These are phyloP conservation scores for Serilophus lunatus DNA, from an alignment of 2,113 vertebrate species.

Conservation along the genomic window DNA sequence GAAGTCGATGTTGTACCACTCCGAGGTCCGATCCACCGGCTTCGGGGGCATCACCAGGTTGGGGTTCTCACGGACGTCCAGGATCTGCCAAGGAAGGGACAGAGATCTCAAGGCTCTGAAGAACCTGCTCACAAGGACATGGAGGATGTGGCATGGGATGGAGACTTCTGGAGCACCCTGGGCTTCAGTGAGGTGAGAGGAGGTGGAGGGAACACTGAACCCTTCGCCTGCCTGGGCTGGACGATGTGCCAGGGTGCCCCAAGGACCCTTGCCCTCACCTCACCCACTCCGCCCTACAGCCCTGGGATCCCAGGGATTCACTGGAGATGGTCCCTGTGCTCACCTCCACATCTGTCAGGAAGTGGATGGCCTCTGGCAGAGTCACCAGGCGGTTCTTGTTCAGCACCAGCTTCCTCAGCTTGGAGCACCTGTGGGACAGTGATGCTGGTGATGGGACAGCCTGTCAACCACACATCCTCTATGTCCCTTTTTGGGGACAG, in stretches of 20 bases:
- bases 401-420: slow-evolving; percentile 91
- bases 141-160: accelerated
- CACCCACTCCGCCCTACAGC: not conserved
- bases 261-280: not conserved
- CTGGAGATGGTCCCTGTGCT: not conserved
- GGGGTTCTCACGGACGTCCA: slow-evolving; percentile 95
- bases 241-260: accelerated
- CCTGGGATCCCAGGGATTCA: not conserved
- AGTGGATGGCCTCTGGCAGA: slow-evolving; percentile 91
- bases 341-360: slow-evolving; percentile 90
- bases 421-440: slow-evolving; percentile 81
- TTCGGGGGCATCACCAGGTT: slow-evolving; percentile 97
- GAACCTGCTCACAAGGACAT: accelerated
- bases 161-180: accelerated
- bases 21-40: slow-evolving; percentile 81
- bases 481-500: accelerated
- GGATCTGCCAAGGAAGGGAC: slow-evolving; percentile 70
- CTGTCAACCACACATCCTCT: not conserved
- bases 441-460: not conserved
- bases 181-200: not conserved
- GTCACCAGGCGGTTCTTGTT: slow-evolving; percentile 97
- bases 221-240: not conserved
- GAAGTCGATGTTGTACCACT: slow-evolving; percentile 99
- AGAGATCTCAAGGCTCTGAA: not conserved
- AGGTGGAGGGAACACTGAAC: accelerated